Percentiles rank a stretch among this genome's conserved stretches.
Evolutionary conservation across 2,888 invertebrate genomes (phyloP).

Genomic region (Liodrosophila aerea): DNA sequence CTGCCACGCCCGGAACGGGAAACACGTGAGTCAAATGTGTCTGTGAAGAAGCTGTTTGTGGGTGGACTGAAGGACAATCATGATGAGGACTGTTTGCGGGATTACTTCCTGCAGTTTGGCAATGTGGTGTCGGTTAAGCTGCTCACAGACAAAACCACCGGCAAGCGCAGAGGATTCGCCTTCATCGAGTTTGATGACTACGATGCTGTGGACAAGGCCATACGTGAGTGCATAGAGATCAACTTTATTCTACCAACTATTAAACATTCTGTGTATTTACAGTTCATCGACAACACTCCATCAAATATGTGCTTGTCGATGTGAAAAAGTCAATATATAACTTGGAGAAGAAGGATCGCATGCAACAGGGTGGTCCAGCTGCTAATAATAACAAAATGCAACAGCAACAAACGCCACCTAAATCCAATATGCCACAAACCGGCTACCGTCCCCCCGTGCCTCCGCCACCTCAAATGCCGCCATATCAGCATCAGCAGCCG

Average conservation of each 20-base stretch:
- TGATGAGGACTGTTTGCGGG: slow-evolving; percentile 92
- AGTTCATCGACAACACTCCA: slow-evolving; percentile 91
- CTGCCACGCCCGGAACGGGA: slow-evolving; percentile 95
- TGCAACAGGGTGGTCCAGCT: slow-evolving; percentile 25
- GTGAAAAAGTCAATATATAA: slow-evolving; percentile 96
- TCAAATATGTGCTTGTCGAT: slow-evolving; percentile 92
- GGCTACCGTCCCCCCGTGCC: slow-evolving; percentile 68
- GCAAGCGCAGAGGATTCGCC: slow-evolving; percentile 96
- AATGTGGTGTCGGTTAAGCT: slow-evolving; percentile 91
- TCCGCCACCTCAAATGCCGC: slow-evolving; percentile 61
- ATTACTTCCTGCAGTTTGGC: slow-evolving; percentile 92
- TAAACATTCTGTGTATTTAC: slow-evolving; percentile 31
- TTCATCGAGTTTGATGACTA: slow-evolving; percentile 99
- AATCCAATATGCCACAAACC: slow-evolving; percentile 42
- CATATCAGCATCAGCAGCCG: slow-evolving; percentile 67
- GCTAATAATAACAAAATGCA: slow-evolving; percentile 54
- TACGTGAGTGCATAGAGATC: slow-evolving; percentile 87
- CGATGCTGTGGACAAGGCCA: slow-evolving; percentile 97
- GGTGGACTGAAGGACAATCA: slow-evolving; percentile 96
- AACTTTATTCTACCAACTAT: background rate
- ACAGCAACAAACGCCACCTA: slow-evolving; percentile 66
- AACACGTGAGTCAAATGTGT: slow-evolving; percentile 94
- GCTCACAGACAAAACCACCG: slow-evolving; percentile 95
- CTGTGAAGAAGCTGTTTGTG: slow-evolving; percentile 96
- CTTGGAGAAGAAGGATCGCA: slow-evolving; percentile 85